A percentile compares a stretch with the other conserved stretches of the same genome.
phyloP scores from a whole-genome alignment of 2,888 invertebrate genomes.

The Aphrophora alni region DNA sequence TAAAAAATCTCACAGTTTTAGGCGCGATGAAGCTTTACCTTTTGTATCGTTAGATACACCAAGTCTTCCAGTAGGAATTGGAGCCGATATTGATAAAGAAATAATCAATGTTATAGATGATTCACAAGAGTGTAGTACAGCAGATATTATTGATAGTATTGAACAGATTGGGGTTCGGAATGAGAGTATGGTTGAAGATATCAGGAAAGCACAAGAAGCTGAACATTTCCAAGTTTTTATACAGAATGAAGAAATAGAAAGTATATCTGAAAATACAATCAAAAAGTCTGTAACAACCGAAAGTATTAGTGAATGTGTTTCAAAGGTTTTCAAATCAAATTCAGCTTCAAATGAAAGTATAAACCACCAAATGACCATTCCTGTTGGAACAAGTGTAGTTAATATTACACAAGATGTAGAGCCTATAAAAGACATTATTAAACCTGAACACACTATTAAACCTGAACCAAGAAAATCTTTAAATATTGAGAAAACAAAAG shows the following conservation, averaged over 20 bases:
- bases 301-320: constrained; percentile 7
- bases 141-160: constrained; percentile 21
- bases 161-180: neutral
- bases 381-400: constrained; percentile 36
- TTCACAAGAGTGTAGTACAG: constrained; percentile 7
- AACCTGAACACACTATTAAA: constrained; percentile 31
- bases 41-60: constrained; percentile 34
- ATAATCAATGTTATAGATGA: neutral
- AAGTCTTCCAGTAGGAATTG: constrained; percentile 30
- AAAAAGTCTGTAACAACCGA: constrained; percentile 10
- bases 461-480: constrained; percentile 36
- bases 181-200: neutral
- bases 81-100: constrained; percentile 25
- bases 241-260: neutral
- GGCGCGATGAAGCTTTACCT: constrained; percentile 50
- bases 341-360: constrained; percentile 26
- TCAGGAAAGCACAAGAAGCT: neutral
- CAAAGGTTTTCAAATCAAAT: neutral
- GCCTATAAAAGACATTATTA: constrained; percentile 7
- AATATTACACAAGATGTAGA: constrained; percentile 29
- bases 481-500: constrained; percentile 27
- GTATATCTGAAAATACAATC: neutral
- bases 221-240: constrained; percentile 28
- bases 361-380: constrained; percentile 37
- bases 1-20: constrained; percentile 75